Conservation (phyloP, 2,113 vertebrate species). For the Elephantulus edwardii region DNA sequence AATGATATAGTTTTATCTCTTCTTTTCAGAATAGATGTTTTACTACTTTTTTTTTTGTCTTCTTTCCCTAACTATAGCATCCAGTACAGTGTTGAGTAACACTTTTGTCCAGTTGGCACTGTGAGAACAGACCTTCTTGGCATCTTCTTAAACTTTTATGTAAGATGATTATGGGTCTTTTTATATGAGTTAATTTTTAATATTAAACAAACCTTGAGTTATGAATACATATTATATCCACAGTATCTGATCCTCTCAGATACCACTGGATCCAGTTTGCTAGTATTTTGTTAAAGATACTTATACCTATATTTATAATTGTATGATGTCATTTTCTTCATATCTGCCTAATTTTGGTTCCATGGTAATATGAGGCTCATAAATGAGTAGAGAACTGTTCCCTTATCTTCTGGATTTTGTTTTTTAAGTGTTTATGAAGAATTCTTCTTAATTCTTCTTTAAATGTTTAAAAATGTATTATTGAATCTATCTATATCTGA, state of each 20-base stretch:
- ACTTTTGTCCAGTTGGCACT: not conserved
- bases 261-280: not conserved
- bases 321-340: not conserved
- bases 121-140: not conserved
- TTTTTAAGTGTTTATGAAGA: not conserved
- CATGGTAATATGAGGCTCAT: not conserved
- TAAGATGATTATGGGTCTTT: too few species aligned
- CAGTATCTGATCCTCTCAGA: not conserved
- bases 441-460: not conserved
- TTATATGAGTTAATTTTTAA: not conserved
- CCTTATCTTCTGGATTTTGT: not conserved
- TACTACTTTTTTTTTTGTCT: constrained; percentile 13
- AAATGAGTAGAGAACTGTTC: not conserved
- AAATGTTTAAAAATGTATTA: not conserved
- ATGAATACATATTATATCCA: not conserved
- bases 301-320: not conserved
- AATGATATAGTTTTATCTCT: not conserved
- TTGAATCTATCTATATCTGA: not conserved
- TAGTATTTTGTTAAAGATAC: not conserved
- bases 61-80: not conserved
- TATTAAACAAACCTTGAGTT: not conserved
- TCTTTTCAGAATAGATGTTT: constrained; percentile 1
- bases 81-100: not conserved
- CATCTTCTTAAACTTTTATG: too few species aligned
- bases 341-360: not conserved